Percentiles rank a stretch among this genome's conserved stretches.
phyloP scores from a whole-genome alignment of 2,888 invertebrate genomes.

The Acholoe squamosa region DNA sequence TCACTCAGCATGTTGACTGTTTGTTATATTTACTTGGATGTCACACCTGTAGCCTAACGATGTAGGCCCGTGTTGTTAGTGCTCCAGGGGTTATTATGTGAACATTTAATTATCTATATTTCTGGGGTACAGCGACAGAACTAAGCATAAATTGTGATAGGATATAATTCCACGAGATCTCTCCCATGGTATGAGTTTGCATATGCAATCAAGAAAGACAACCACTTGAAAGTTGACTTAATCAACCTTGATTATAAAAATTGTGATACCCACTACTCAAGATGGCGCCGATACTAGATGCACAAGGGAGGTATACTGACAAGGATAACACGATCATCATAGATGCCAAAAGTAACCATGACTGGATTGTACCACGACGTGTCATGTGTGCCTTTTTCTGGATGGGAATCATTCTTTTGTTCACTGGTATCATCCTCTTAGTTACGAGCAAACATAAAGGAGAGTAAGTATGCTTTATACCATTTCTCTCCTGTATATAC shows the following conservation, averaged over 20 bases:
- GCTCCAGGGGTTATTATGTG: too few relatives aligned
- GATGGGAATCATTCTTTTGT: conserved; percentile 74
- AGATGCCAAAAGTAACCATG: conserved; percentile 62
- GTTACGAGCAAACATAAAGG: conserved; percentile 73
- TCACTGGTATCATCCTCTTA: conserved; percentile 76
- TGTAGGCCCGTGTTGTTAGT: too few relatives aligned
- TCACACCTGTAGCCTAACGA: too few relatives aligned
- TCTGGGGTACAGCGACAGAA: too few relatives aligned
- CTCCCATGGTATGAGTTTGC: not conserved
- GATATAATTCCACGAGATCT: not conserved
- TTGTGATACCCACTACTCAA: not conserved
- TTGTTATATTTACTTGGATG: too few relatives aligned
- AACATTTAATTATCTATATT: too few relatives aligned
- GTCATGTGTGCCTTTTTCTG: conserved; percentile 74
- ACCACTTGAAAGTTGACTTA: not conserved
- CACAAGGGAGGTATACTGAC: conserved; percentile 31
- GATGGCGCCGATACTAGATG: conserved; percentile 44
- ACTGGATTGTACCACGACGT: conserved; percentile 71
- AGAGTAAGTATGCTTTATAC: conserved; percentile 66
- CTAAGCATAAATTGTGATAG: too few relatives aligned
- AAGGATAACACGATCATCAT: conserved; percentile 57
- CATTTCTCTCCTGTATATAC: too few relatives aligned
- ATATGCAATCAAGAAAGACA: not conserved
- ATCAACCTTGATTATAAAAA: not conserved
- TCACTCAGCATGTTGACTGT: too few relatives aligned